Percentiles rank a stretch among this genome's conserved stretches.
Conservation (phyloP, 1,140 invertebrate species). For the Globodera rostochiensis region DNA sequence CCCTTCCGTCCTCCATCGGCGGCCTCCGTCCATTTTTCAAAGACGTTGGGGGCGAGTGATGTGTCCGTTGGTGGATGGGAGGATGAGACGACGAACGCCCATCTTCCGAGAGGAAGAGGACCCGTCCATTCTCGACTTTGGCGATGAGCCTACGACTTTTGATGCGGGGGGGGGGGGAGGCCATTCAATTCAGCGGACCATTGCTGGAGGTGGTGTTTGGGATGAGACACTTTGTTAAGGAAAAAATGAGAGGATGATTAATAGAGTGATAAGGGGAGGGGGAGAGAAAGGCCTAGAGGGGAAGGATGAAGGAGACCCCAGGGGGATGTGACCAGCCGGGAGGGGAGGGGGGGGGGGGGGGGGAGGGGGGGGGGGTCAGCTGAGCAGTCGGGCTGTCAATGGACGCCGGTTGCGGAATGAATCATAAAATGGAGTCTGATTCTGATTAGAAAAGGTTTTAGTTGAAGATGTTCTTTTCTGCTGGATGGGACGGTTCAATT, state of each 20-base stretch:
- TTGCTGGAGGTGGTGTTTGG: too few species aligned
- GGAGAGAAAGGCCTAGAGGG: background rate
- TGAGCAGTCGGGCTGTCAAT: too few species aligned
- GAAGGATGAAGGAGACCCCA: background rate
- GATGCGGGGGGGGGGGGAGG: too few species aligned
- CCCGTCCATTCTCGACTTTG: background rate
- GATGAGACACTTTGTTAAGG: background rate
- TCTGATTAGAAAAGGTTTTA: too few species aligned
- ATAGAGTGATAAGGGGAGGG: background rate
- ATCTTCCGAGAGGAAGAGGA: background rate
- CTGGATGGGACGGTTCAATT: background rate
- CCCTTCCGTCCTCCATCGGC: background rate
- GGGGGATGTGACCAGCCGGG: background rate
- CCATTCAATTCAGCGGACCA: background rate
- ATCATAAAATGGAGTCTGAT: too few species aligned
- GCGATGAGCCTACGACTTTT: background rate
- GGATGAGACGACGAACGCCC: background rate
- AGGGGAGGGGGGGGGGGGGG: too few species aligned
- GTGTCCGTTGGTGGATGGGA: background rate
- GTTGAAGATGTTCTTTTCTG: background rate
- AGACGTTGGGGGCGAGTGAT: background rate
- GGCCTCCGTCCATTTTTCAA: conserved; percentile 2
- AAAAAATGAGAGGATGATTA: background rate
- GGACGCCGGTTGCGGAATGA: too few species aligned
- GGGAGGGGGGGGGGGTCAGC: too few species aligned